These are phyloP conservation scores for Muricea muricata DNA, from an alignment of 92 coral and sea anemone species.

Conservation along the genomic window DNA sequence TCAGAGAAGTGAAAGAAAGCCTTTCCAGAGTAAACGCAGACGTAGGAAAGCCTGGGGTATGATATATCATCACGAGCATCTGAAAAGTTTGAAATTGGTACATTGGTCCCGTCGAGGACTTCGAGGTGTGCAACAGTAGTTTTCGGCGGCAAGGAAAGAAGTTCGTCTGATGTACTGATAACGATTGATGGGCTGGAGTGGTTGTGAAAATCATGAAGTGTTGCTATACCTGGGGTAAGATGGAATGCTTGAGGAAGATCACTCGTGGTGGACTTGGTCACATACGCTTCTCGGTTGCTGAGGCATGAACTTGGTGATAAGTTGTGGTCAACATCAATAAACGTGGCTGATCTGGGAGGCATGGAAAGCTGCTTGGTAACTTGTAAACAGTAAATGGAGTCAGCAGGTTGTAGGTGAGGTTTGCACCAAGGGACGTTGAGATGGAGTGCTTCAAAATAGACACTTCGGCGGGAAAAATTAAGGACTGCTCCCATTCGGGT, in stretches of 20 bases:
- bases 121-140: conserved; percentile 19
- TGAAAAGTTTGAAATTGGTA: not conserved
- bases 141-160: not conserved
- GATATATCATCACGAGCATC: too few species aligned
- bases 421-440: not conserved
- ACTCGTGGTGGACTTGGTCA: too few species aligned
- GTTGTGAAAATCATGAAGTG: not conserved
- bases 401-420: not conserved
- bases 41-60: too few species aligned
- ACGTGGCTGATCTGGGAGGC: too few species aligned
- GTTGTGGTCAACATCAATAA: not conserved
- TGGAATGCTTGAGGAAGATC: not conserved
- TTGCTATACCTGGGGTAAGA: conserved; percentile 7
- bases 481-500: too few species aligned
- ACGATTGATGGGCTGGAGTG: not conserved
- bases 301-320: not conserved
- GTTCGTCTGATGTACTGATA: not conserved
- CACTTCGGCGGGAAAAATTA: not conserved
- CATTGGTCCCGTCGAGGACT: not conserved
- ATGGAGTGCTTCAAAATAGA: not conserved
- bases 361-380: not conserved
- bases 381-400: not conserved
- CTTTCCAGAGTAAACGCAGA: too few species aligned
- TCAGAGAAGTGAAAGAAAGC: too few species aligned
- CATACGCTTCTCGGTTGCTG: too few species aligned